Evolutionary conservation across 2,888 invertebrate genomes (phyloP), one percentile per base, ranked within the genome.

Genomic region (Drosophila fungiperda): DNA sequence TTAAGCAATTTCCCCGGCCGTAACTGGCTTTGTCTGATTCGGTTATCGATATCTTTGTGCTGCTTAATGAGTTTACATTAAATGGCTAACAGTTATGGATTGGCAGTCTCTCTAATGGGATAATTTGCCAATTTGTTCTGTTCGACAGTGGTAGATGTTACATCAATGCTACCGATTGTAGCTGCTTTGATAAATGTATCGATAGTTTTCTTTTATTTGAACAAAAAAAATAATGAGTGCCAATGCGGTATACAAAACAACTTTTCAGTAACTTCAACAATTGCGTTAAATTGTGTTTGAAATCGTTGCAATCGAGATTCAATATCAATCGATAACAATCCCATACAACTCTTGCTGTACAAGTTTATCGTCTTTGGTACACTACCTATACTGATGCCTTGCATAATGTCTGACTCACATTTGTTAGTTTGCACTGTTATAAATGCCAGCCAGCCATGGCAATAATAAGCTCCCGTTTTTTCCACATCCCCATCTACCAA

Each of bases 1-100:
- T 87, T 87, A 90, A 83, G 90, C 87, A 89, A 90, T 81, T 86
- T 77, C 35, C 23, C 20, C 29, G 5, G 55, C 64, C 59, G 52
- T 57, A 72, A 69, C 74, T 63, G 63, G 65, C 70, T 68, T 85
- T 85, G 69, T 73, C 66, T 71, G 65, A 55, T 62, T 66, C 52
- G 67, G 75, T 54, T 72, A 80, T 73, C 71, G 80, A 83, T 77
- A 83, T 66, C 45, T 26, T 57, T 72, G 26, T 58, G 38, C 42
- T 40, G 54, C 53, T 76, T 77, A 65, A 61, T 76, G 67, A 83
- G 69, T 80, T 77, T 54, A 63, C 81, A 80, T 73, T 63, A 68
- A 73, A 76, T 59, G 79, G 38, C 79, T 23, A 62, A 11, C 36
- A 26, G 23, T 38, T 17, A 17, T 6, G 26, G n/a, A 50, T n/a